Percentiles rank a stretch among this genome's conserved stretches.
These are phyloP conservation scores for Nasonovia ribisnigri DNA, from an alignment of 2,888 invertebrate species.

Conservation along the genomic window DNA sequence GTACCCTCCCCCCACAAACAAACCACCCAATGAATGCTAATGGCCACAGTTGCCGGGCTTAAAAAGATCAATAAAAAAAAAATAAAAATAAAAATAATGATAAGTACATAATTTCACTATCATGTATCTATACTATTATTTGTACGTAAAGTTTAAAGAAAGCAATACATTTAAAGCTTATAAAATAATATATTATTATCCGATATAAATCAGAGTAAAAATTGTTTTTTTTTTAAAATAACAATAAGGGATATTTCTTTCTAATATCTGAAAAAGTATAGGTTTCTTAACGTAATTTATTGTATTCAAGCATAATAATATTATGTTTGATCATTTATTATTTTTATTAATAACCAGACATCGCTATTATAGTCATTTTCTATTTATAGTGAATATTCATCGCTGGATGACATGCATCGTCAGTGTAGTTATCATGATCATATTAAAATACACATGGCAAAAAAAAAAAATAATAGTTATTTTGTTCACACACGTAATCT, in stretches of 20 bases:
- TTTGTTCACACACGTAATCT: slow-evolving; percentile 12
- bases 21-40: too few species aligned
- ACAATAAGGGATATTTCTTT: not conserved
- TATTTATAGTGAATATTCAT: slow-evolving; percentile 12
- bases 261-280: not conserved
- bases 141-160: not conserved
- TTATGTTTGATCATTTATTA: not conserved
- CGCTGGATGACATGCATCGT: not conserved
- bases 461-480: not conserved
- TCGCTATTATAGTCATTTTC: not conserved
- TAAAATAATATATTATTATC: not conserved
- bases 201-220: not conserved
- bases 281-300: not conserved
- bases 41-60: too few species aligned
- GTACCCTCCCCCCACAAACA: too few species aligned
- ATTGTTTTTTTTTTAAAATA: not conserved
- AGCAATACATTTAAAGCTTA: not conserved
- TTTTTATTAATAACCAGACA: not conserved
- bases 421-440: not conserved
- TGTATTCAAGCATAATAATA: not conserved
- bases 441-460: not conserved
- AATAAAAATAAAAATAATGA: too few species aligned
- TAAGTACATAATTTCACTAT: not conserved
- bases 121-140: not conserved
- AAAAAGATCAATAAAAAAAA: too few species aligned